A percentile compares a stretch with the other conserved stretches of the same genome.
Evolutionary conservation across 2,888 invertebrate species (phyloP).

Genomic region (Thymelicus lineola): DNA sequence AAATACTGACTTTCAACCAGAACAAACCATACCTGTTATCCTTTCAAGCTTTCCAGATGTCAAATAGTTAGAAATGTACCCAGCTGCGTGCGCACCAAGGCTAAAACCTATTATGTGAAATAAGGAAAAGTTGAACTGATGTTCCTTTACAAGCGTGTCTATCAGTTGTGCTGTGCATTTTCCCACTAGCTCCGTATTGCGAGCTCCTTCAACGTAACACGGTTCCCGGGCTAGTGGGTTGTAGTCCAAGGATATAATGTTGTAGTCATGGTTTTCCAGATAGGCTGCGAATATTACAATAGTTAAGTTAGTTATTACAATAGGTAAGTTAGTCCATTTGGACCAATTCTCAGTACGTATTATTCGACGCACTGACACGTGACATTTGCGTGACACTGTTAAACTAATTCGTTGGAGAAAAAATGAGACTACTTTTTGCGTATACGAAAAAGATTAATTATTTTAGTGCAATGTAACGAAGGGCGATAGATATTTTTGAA

Average conservation of each 20-base stretch:
- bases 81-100: constrained; percentile 86
- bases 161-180: constrained; percentile 86
- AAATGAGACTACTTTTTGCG: too few relatives aligned
- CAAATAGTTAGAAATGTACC: constrained; percentile 77
- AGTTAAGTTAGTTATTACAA: too few relatives aligned
- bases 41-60: constrained; percentile 73
- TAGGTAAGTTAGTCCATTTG: too few relatives aligned
- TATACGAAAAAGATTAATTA: too few relatives aligned
- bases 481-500: too few relatives aligned
- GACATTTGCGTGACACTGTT: too few relatives aligned
- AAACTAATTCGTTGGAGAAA: too few relatives aligned
- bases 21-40: constrained; percentile 77
- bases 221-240: constrained; percentile 83
- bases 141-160: constrained; percentile 72
- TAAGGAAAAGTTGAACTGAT: constrained; percentile 67
- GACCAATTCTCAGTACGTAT: too few relatives aligned
- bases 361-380: too few relatives aligned
- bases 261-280: constrained; percentile 82
- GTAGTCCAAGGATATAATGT: constrained; percentile 87
- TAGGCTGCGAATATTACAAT: constrained; percentile 69
- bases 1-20: too few relatives aligned
- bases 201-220: constrained; percentile 85
- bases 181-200: constrained; percentile 85
- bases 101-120: constrained; percentile 88
- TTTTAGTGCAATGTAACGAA: too few relatives aligned